Base-by-base conservation (phyloP, 1,140 invertebrate species). In the Acromyrmex heyeri region DNA sequence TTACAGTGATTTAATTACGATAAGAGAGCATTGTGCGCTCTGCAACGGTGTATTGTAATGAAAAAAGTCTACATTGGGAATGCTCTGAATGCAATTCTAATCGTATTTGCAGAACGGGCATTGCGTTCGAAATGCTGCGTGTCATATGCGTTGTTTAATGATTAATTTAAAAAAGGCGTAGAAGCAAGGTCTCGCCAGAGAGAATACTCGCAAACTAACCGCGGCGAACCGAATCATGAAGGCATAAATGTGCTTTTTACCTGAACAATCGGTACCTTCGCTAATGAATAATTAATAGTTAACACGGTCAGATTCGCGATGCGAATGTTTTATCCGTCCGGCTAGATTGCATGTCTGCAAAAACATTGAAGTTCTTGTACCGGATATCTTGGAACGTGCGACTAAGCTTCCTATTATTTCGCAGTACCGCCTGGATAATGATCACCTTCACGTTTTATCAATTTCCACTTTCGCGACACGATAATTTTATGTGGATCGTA, bases 131-230 rank as follows among this genome's bases (percentile, higher is more conserved):
- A 85, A 86, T 87, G 72, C 75, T 76, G 86, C 86, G 72, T 65
- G 79, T 79, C 70, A 61, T 55, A 70, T 77, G 14, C 48, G 24
- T 65, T 18, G 57, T 50, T 83, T 86, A 88, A 89, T 67, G 86
- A 88, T 24, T 85, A 90, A 92, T 92, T 91, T 86, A 50, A 50
- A 57, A 70, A 86, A 78, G 57, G 88, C 70, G 55, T 3, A 44
- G 30, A 69, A 61, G 18, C 24, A 77, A 73, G 55, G 30, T 57
- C n/a, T 57, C 7, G n/a, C 38, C 4, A n/a, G 62, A 2, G 18
- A 48, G 69, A 72, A 57, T 55, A 72, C 10, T 53, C 70, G 50
- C 48, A 30, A 78, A 65, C 21, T 59, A 55, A 24, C 21, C 27
- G 34, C 65, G 1, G 34, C 44, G 48, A 57, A 30, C 21, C 44